Evolutionary conservation across 2,113 vertebrate genomes (phyloP), one percentile per base, ranked within the genome.

Genomic region (Corythornis vintsioides): DNA sequence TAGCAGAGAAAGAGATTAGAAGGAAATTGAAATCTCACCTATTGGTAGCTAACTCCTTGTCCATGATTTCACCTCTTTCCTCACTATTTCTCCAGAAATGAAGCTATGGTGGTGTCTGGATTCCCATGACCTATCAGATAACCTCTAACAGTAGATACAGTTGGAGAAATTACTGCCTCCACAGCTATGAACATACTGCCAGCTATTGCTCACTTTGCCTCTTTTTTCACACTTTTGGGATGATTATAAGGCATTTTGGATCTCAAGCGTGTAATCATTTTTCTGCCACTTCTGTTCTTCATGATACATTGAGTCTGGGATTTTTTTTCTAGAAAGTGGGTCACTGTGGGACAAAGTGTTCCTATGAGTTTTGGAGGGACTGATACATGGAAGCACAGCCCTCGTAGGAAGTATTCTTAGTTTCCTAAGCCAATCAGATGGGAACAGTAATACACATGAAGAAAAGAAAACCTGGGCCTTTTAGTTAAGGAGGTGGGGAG

Each of bases 271-370:
- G 53, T 81, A 24, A 56, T 64, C 17, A 10, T 43, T 61, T 81
- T 88, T 75, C 52, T 60, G 45, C 5, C 9, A 6, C 9, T 69
- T 66, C 35, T 61, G 40, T 63, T 72, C 9, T 64, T 78, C n/a
- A 71, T 50, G 48, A 80, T 52, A 40, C 11, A 64, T 20, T 0
- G 0, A 73, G 11, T 63, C 13, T 71, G 17, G 19, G 0, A 4
- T 71, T 63, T 65, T 71, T 63, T 65, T 20, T 5, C 29, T 26
- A 52, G 78, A 83, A 73, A 86, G 43, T 33, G n/a, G 14, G 17
- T 94, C 77, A 9, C 26, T 61, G 4, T 67, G 53, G 24, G 19
- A 24, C 12, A 59, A 74, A 38, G 7, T 16, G 4, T 63, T 28
- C 33, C 43, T 83, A 8, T 71, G 74, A 47, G 47, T 86, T 81